Conservation (phyloP, 2,797 vertebrate species). For the Halcyon smyrnensis region DNA sequence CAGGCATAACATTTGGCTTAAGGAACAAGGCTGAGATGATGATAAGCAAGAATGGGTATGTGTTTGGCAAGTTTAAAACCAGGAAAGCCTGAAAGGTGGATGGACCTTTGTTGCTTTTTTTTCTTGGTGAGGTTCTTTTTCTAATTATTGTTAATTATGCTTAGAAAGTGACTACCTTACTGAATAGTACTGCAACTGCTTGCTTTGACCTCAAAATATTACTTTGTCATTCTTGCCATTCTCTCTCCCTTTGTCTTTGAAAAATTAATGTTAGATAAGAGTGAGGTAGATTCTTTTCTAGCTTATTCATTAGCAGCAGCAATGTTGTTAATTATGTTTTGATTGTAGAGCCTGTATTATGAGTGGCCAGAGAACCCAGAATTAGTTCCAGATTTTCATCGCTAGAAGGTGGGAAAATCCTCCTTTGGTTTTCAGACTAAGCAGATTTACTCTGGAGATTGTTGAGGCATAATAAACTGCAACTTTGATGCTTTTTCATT, state of each 20-base stretch:
- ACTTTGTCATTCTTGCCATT: background rate
- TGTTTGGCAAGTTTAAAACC: background rate
- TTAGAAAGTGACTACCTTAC: background rate
- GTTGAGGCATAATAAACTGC: background rate
- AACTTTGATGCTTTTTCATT: background rate
- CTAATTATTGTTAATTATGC: background rate
- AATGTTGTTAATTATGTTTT: slow-evolving; percentile 57
- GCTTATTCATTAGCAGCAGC: slow-evolving; percentile 37
- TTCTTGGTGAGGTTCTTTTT: background rate
- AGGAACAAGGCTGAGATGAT: background rate
- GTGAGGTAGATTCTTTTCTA: slow-evolving; percentile 8
- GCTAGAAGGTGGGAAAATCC: slow-evolving; percentile 49
- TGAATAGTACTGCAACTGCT: background rate
- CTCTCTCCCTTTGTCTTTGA: background rate
- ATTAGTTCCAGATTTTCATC: slow-evolving; percentile 56
- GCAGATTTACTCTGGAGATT: slow-evolving; percentile 41
- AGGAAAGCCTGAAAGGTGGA: background rate
- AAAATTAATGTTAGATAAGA: slow-evolving; percentile 17
- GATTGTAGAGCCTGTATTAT: slow-evolving; percentile 39
- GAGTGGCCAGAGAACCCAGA: slow-evolving; percentile 51
- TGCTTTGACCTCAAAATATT: slow-evolving; percentile 37
- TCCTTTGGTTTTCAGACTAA: slow-evolving; percentile 28
- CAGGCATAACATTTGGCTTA: background rate
- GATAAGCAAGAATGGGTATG: background rate
- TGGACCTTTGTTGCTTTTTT: background rate